Percentiles rank a stretch among this genome's conserved stretches.
Evolutionary conservation across 2,888 invertebrate genomes (phyloP).

Genomic region (Crepidodera aurea): DNA sequence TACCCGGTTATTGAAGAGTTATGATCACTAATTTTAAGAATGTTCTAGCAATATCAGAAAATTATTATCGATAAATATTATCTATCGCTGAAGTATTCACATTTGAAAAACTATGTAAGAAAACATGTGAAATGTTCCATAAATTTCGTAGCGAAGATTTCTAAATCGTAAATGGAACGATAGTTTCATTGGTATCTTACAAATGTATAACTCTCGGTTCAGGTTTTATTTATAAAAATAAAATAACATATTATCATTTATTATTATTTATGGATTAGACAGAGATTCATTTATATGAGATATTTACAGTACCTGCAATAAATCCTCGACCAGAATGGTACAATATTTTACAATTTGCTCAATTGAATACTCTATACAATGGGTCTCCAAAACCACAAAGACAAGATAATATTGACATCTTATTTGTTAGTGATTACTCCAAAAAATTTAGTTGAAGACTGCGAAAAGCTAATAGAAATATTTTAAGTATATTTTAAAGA

Average conservation of each 20-base stretch:
- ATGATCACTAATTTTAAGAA: slow-evolving; percentile 5
- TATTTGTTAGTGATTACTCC: too few species aligned
- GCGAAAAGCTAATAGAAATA: too few species aligned
- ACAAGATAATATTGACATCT: too few species aligned
- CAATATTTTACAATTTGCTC: too few species aligned
- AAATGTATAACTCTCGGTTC: slow-evolving; percentile 42
- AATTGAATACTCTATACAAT: too few species aligned
- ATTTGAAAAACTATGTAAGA: slow-evolving; percentile 3
- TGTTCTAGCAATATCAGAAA: not conserved
- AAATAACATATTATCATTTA: not conserved
- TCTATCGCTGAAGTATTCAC: not conserved
- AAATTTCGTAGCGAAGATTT: not conserved
- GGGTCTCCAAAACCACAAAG: too few species aligned
- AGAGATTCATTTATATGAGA: slow-evolving; percentile 37
- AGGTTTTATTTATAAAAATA: not conserved
- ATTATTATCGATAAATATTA: slow-evolving; percentile 13
- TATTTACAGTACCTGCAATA: too few species aligned
- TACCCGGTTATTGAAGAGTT: not conserved
- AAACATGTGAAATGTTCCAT: slow-evolving; percentile 8
- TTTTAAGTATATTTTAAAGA: too few species aligned
- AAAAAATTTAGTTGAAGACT: too few species aligned
- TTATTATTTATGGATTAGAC: not conserved
- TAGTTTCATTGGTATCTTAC: not conserved
- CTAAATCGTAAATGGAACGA: not conserved
- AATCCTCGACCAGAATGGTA: too few species aligned